These are phyloP conservation scores for Venustaconcha ellipsiformis DNA, from an alignment of 1,140 invertebrate genomes.

Conservation along the genomic window DNA sequence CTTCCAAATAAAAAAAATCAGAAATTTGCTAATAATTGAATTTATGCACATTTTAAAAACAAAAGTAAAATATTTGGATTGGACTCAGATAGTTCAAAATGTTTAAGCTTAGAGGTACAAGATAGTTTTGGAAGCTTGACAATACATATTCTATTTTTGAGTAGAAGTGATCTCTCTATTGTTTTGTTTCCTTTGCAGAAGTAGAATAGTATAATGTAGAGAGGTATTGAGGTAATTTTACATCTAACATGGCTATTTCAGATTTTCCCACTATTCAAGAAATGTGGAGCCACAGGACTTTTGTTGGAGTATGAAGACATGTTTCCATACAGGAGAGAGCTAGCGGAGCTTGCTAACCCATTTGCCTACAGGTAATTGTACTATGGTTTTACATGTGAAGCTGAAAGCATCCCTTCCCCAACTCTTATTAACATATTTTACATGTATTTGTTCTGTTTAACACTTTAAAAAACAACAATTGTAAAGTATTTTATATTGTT, in stretches of 20 bases:
- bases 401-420: background rate
- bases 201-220: background rate
- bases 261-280: slow-evolving; percentile 76
- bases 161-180: background rate
- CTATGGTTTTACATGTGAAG: background rate
- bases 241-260: slow-evolving; percentile 73
- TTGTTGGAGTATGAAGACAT: slow-evolving; percentile 98
- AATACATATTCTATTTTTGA: background rate
- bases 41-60: no score
- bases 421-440: no score
- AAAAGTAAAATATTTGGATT: no score
- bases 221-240: background rate
- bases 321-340: slow-evolving; percentile 87
- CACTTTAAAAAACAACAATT: no score
- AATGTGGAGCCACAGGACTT: slow-evolving; percentile 87
- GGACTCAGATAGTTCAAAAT: background rate
- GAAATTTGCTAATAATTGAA: no score
- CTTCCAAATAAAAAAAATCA: no score
- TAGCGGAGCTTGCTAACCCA: slow-evolving; percentile 78
- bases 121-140: background rate
- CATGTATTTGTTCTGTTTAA: no score
- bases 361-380: slow-evolving; percentile 79
- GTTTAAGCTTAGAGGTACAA: background rate
- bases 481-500: no score
- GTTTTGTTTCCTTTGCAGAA: background rate